Evolutionary conservation across 2,888 invertebrate genomes (phyloP), one percentile per base, ranked within the genome.

Genomic region (Heteropelma amictum): DNA sequence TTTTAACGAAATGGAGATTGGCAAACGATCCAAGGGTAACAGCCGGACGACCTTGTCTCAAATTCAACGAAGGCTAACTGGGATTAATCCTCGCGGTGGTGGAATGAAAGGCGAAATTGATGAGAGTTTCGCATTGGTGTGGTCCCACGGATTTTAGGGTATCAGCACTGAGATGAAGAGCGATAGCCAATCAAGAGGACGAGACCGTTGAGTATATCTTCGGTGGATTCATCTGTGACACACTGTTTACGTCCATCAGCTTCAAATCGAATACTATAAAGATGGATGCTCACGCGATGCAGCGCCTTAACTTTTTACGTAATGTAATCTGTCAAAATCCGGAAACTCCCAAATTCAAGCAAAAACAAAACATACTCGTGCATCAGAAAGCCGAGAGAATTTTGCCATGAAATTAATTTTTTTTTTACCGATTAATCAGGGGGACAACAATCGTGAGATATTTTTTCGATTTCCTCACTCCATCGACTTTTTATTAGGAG

Each of bases 41-140:
- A 14, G 45, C 63, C 40, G 42, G 58, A 54, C 53, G 65, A 61
- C 72, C 60, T 47, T 65, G 58, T 58, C 53, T 10, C 60, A 8
- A 38, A 38, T 21, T 30, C 45, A 28, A 45, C 38, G 45, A 38
- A 51, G 38, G 7, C 45, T 38, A 64, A 51, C 26, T 28, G 21
- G 60, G 28, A 63, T 65, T 58, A 23, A 72, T 61, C 35, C 14
- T 26, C n/a, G 47, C 19, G 47, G 35, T 26, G 14, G 28, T 4
- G 12, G 14, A 10, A 6, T 3, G 47, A 4, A 8, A 38, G 6
- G 47, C 1, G 49, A 17, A 35, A 60, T 65, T 65, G 53, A 47
- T 28, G 49, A 40, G 71, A 35, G 21, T 7, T 51, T 45, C 7
- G n/a, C 23, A 26, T 17, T 42, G 40, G 58, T 12, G 10, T 28